Conservation (phyloP, 2,113 vertebrate species). For the Struthio camelus region DNA sequence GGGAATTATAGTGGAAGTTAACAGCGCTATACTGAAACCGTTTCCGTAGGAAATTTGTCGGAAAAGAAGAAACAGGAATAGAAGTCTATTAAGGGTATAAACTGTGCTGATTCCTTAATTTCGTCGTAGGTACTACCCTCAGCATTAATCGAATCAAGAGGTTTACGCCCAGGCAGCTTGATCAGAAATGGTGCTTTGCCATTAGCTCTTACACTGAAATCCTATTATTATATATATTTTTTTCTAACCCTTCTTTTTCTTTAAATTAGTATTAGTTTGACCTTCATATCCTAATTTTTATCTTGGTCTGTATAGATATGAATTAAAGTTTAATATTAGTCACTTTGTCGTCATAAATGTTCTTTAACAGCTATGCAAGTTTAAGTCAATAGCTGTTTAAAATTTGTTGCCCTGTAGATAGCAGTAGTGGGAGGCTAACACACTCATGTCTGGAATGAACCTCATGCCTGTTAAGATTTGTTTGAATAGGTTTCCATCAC, state of each 20-base stretch:
- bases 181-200: neutral
- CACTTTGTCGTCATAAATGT: neutral
- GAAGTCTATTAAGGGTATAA: neutral
- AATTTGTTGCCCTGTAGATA: slow-evolving; percentile 42
- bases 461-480: slow-evolving; percentile 76
- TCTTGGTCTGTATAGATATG: neutral
- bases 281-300: neutral
- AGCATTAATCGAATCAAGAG: neutral
- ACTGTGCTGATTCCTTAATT: neutral
- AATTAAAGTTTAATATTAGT: neutral
- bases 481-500: slow-evolving; percentile 80
- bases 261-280: neutral
- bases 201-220: neutral
- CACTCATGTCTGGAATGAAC: slow-evolving; percentile 60
- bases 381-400: slow-evolving; percentile 34
- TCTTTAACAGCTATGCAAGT: neutral
- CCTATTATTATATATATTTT: neutral
- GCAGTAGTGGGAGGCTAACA: slow-evolving; percentile 57
- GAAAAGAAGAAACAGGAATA: slow-evolving; percentile 6
- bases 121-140: neutral
- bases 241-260: neutral
- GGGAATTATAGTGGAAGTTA: slow-evolving; percentile 31
- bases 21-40: neutral
- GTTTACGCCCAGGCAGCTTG: neutral
- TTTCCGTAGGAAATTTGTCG: slow-evolving; percentile 26